Evolutionary conservation across 2,113 vertebrate species (phyloP).

Genomic region (Psittacara wagleri): DNA sequence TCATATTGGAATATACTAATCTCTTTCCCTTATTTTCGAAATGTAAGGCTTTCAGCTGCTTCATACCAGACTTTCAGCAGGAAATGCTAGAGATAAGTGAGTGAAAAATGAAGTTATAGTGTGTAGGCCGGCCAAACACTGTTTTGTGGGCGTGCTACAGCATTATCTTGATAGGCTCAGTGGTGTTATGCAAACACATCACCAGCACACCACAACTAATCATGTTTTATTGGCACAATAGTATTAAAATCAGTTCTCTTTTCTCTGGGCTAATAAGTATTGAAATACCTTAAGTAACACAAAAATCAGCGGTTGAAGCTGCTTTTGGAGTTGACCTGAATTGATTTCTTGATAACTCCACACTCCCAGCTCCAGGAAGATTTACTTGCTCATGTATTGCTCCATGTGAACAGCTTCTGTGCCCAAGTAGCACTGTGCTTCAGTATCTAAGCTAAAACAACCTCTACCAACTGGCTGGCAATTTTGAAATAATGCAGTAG

Average conservation of each 20-base stretch:
- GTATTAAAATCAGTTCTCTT: background rate
- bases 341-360: background rate
- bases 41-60: background rate
- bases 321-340: background rate
- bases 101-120: background rate
- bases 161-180: background rate
- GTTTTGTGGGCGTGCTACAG: background rate
- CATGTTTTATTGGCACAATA: background rate
- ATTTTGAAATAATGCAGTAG: background rate
- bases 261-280: background rate
- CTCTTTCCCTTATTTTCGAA: background rate
- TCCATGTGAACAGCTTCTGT: background rate
- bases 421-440: accelerated
- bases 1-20: background rate
- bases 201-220: background rate
- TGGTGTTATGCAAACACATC: background rate
- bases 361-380: background rate
- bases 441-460: background rate
- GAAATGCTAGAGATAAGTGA: background rate
- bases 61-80: background rate
- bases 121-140: background rate
- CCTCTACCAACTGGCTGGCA: accelerated
- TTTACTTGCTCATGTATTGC: background rate
- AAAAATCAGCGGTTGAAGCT: background rate
- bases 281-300: background rate